Base-by-base conservation (phyloP, 2,888 invertebrate genomes). In the Graphium colonna region DNA sequence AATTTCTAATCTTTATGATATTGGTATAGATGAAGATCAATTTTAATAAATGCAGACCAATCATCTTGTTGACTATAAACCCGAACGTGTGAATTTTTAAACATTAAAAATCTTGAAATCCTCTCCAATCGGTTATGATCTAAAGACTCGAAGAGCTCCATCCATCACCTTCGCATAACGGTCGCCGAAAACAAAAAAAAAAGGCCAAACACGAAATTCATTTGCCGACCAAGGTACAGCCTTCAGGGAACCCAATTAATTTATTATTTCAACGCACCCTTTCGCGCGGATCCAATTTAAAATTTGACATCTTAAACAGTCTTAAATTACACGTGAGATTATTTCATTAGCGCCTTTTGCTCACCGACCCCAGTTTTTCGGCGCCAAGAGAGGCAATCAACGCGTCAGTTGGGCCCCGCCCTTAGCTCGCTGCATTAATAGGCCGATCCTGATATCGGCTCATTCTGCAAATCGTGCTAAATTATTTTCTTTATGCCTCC, bases 261-360 rank as follows among this genome's bases (percentile, higher is more conserved):
- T 85, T 83, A 84, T 84, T 85, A 83, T 83, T 79, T 78, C 67
- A 73, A 77, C 77, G 68, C 77, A 79, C 73, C 82, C 84, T 82
- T 80, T 81, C 83, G 84, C 85, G 75, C 82, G 79, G 83, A 84
- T 82, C 88, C 88, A 89, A 89, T 89, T 89, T 88, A 87, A 86
- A 87, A 81, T 80, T 87, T 89, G 88, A 89, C 88, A 78, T 89
- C 87, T 89, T 89, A 87, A 89, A 88, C 87, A 87, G 82, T 80
- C 80, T 80, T 86, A 89, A 88, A 89, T 87, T 88, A 86, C 79
- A 74, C 73, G 72, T 75, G 79, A 82, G 86, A 88, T 89, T 85
- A 89, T 88, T 88, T 88, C 83, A 88, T 88, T 88, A 87, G 81
- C 65, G 69, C 64, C 71, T 79, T 71, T 74, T 64, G 72, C 28